phyloP scores from a whole-genome alignment of 2,888 invertebrate genomes.

The Merodon equestris region DNA sequence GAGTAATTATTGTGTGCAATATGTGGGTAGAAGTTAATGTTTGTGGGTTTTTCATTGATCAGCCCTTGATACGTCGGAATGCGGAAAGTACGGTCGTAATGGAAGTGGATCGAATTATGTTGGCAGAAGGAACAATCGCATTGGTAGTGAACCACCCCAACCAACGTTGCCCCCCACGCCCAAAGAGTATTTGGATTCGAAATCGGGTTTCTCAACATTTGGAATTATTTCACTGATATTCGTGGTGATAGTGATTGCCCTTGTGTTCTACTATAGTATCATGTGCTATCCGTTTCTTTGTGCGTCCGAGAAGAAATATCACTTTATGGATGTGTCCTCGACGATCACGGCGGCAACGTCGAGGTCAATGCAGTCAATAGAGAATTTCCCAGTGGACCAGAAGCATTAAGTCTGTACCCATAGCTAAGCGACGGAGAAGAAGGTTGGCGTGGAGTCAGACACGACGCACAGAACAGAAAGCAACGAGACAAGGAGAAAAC shows the following conservation, averaged over 20 bases:
- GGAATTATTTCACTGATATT: slow-evolving; percentile 80
- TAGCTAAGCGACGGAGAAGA: slow-evolving; percentile 18
- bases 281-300: slow-evolving; percentile 85
- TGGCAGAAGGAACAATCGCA: slow-evolving; percentile 69
- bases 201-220: slow-evolving; percentile 82
- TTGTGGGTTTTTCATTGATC: background rate
- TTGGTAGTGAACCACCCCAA: slow-evolving; percentile 65
- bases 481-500: slow-evolving; percentile 53
- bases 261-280: slow-evolving; percentile 82
- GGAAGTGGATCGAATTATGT: slow-evolving; percentile 56
- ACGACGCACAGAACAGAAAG: slow-evolving; percentile 17
- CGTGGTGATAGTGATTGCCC: slow-evolving; percentile 73
- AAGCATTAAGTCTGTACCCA: slow-evolving; percentile 71
- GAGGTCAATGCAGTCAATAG: slow-evolving; percentile 78
- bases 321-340: slow-evolving; percentile 78
- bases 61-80: slow-evolving; percentile 68
- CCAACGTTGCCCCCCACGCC: slow-evolving; percentile 73
- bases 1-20: slow-evolving; percentile 19
- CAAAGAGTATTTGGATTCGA: slow-evolving; percentile 75
- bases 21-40: no score
- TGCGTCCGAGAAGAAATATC: slow-evolving; percentile 76
- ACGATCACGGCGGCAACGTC: slow-evolving; percentile 78
- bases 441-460: slow-evolving; percentile 8
- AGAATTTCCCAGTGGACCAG: slow-evolving; percentile 76
- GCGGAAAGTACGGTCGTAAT: slow-evolving; percentile 64